These are phyloP conservation scores for Ciconia stormi DNA, from an alignment of 2,113 vertebrate species.

Conservation along the genomic window DNA sequence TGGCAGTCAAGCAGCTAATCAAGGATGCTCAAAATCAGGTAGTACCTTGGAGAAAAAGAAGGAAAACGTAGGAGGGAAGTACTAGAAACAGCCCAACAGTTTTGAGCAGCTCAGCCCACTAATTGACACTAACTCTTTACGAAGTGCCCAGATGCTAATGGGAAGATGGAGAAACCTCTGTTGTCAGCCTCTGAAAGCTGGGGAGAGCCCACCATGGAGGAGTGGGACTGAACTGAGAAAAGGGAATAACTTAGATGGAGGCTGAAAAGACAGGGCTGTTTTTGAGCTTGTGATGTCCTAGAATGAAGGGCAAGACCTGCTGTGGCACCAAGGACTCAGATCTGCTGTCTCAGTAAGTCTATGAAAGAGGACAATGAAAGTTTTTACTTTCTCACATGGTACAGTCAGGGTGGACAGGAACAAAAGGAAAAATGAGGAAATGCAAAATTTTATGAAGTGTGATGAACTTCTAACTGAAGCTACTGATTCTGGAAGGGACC, in stretches of 20 bases:
- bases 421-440: background rate
- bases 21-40: background rate
- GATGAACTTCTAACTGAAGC: background rate
- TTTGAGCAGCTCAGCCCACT: background rate
- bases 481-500: background rate
- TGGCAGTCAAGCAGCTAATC: background rate
- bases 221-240: background rate
- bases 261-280: background rate
- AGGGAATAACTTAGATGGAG: background rate
- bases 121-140: background rate
- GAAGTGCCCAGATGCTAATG: background rate
- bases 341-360: background rate
- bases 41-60: background rate
- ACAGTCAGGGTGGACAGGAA: background rate
- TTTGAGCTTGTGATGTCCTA: background rate
- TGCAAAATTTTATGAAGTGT: background rate
- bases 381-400: background rate
- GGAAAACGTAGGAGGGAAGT: background rate
- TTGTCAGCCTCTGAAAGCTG: background rate
- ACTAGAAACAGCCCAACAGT: background rate
- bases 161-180: background rate
- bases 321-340: background rate
- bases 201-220: background rate
- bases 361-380: fast-evolving
- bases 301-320: background rate